Evolutionary conservation across 2,888 invertebrate species (phyloP), one percentile per base, ranked within the genome.

Genomic region (Ypsolopha sequella): DNA sequence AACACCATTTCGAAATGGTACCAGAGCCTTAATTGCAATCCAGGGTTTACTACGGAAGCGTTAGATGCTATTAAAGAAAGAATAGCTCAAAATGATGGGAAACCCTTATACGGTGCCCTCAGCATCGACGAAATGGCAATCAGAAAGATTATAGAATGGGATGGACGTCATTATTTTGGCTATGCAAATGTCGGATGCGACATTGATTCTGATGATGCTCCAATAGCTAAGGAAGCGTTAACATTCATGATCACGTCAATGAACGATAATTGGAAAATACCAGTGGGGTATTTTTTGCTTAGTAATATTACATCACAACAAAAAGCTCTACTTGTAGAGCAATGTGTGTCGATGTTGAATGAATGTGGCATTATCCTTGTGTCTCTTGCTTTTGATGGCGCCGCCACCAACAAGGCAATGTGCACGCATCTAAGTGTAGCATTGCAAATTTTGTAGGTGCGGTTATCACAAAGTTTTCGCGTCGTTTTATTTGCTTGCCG

Each of bases 231-330:
- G 39, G 47, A 55, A 52, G 56, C 55, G 1, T 51, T 56, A n/a
- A 55, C 51, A 7, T 55, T 53, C 48, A 51, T 53, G 49, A 3
- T 56, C n/a, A 56, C 55, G 3, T 46, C 38, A 39, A 6, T 57
- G 1, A 57, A 57, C 45, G 53, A 54, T 34, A 10, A 47, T 0
- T 57, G 55, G 53, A 55, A 57, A 54, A 54, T 57, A 6, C 53
- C 55, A 7, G 47, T 55, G 6, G 52, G 55, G 9, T 55, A 56
- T 52, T 56, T 56, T 53, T 47, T 56, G 10, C 51, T 54, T 0
- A 8, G 36, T 1, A 48, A 44, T n/a, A 51, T 54, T 13, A 50
- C 53, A 10, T 38, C 51, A 8, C 11, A 51, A 39, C 55, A 56
- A 53, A 56, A 56, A 48, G 39, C 54, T 4, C 3, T 33, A 11